These are phyloP conservation scores for Pogonomyrmex barbatus DNA, from an alignment of 1,140 invertebrate genomes.

Conservation along the genomic window DNA sequence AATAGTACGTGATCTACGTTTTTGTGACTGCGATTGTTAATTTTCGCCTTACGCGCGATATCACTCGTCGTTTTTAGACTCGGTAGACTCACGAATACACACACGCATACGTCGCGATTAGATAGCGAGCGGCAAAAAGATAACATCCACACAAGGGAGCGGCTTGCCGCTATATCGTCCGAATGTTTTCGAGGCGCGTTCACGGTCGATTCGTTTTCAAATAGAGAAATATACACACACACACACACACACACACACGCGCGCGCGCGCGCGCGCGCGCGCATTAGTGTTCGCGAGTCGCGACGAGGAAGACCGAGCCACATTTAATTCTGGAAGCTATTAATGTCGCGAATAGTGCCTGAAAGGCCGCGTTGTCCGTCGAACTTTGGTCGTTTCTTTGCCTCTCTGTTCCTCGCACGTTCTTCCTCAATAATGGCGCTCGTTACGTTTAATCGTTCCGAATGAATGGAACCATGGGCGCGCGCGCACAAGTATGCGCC, in stretches of 20 bases:
- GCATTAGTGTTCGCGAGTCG: conserved; percentile 46
- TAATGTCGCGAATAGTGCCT: conserved; percentile 77
- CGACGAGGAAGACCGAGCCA: conserved; percentile 47
- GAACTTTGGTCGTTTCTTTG: conserved; percentile 66
- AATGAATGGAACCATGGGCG: conserved; percentile 54
- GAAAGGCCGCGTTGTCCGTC: conserved; percentile 79
- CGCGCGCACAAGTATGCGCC: conserved; percentile 11
- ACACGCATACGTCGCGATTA: conserved; percentile 41
- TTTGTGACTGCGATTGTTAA: conserved; percentile 26
- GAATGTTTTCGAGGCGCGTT: conserved; percentile 67
- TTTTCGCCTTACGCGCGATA: conserved; percentile 17
- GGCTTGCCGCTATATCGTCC: conserved; percentile 42
- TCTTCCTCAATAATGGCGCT: conserved; percentile 69
- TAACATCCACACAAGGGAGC: conserved; percentile 31
- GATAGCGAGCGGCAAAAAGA: conserved; percentile 59
- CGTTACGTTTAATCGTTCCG: conserved; percentile 71
- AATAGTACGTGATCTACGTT: conserved; percentile 1
- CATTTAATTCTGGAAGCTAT: conserved; percentile 79
- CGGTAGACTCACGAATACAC: conserved; percentile 2
- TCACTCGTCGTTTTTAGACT: conserved; percentile 5
- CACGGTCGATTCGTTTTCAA: conserved; percentile 69
- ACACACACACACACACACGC: not conserved
- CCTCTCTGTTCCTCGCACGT: conserved; percentile 61
- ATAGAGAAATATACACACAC: conserved; percentile 5
- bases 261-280: not conserved